These are phyloP conservation scores for Napeogenes inachia DNA, from an alignment of 2,888 invertebrate species.

Conservation along the genomic window DNA sequence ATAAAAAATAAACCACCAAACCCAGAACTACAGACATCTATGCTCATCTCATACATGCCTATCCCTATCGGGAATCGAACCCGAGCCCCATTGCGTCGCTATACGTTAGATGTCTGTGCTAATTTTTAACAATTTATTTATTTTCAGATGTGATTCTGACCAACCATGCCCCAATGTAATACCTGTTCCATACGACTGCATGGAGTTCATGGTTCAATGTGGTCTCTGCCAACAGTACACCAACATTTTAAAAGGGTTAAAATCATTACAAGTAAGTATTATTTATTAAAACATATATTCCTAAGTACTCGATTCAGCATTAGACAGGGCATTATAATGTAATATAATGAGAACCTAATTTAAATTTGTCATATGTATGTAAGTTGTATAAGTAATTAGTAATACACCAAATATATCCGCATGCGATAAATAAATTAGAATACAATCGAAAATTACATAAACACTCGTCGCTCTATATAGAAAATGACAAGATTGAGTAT, in stretches of 20 bases:
- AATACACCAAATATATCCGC: slow-evolving; percentile 7
- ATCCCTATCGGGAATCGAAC: background rate
- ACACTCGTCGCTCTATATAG: slow-evolving; percentile 16
- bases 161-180: slow-evolving; percentile 80
- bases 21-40: no score
- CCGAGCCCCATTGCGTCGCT: background rate
- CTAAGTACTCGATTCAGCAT: no score
- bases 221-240: slow-evolving; percentile 81
- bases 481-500: slow-evolving; percentile 13
- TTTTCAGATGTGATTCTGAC: slow-evolving; percentile 80
- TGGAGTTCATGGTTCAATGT: slow-evolving; percentile 84
- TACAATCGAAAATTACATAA: slow-evolving; percentile 20
- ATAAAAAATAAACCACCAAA: no score
- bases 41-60: background rate
- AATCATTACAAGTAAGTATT: slow-evolving; percentile 80
- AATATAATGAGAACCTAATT: no score
- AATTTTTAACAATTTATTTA: slow-evolving; percentile 4
- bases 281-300: no score
- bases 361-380: background rate
- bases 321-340: no score
- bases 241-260: slow-evolving; percentile 85
- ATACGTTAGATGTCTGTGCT: no score
- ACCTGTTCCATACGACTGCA: slow-evolving; percentile 79
- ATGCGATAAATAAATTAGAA: slow-evolving; percentile 16
- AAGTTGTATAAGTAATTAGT: background rate